Base-by-base conservation (phyloP, 2,113 vertebrate genomes). In the Hippocampus abdominalis region DNA sequence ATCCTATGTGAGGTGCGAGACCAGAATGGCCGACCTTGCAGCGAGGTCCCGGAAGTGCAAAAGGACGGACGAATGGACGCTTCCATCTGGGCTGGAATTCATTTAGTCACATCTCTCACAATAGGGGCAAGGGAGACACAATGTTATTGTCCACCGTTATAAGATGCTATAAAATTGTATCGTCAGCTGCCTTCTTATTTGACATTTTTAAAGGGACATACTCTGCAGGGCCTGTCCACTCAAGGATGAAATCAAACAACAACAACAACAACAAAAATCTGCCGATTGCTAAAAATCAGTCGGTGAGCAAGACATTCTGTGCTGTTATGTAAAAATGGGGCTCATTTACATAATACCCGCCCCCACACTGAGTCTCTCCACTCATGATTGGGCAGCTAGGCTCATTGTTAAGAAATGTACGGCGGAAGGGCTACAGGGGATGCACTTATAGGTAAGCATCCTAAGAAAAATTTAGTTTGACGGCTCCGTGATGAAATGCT, bases 1-100 rank as follows among this genome's bases (percentile, higher is more conserved):
- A 68, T 81, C 65, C 59, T 59, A 60, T 75, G 42, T 25, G 54
- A 78, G 68, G 32, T 59, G 61, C 64, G 21, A 64, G 57, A 51
- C 2, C 23, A 61, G 48, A 51, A 54, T 60, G 61, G 60, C 61
- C 59, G 74, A 78, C 63, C 63, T 64, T 64, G 63, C 74, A 49
- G 57, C 29, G 49, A 74, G 51, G 32, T 36, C 64, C 15, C 9
- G 69, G 57, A 66, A 65, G 27, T 68, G 56, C 39, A 39, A 63
- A 56, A 73, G 57, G 63, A 66, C 65, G 40, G 18, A 49, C 46
- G 6, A n/a, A n/a, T n/a, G n/a, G 7, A 3, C 5, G 51, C 21
- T 63, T 66, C 78, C 80, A 74, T 70, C 74, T 82, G 76, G 71
- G 63, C 32, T 27, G 1, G n/a, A 53, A 13, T 67, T 81, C 57